These are phyloP conservation scores for Sesia apiformis DNA, from an alignment of 2,888 invertebrate genomes.

Conservation along the genomic window DNA sequence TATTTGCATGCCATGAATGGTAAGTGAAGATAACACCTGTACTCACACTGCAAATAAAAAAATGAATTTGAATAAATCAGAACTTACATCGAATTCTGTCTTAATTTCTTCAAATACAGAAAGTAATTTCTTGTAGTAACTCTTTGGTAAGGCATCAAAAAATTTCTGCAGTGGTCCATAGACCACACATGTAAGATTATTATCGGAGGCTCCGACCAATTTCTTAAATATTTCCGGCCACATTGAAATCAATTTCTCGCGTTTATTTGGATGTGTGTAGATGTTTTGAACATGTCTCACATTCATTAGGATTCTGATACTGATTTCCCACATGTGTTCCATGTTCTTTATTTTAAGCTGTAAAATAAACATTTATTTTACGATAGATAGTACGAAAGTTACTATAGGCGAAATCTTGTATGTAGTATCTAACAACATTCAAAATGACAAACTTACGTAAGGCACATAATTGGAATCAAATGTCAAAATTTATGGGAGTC, in stretches of 20 bases:
- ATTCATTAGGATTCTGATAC: slow-evolving; percentile 72
- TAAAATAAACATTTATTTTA: slow-evolving; percentile 1
- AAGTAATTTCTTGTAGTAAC: slow-evolving; percentile 67
- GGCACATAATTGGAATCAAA: too few species aligned
- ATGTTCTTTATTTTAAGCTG: slow-evolving; percentile 78
- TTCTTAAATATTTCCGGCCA: slow-evolving; percentile 79
- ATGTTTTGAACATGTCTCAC: slow-evolving; percentile 78
- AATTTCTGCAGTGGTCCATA: slow-evolving; percentile 78
- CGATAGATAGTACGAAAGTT: too few species aligned
- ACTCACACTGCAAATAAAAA: too few species aligned
- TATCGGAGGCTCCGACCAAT: slow-evolving; percentile 75
- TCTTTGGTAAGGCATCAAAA: slow-evolving; percentile 72
- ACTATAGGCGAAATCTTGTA: too few species aligned
- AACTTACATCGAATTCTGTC: slow-evolving; percentile 72
- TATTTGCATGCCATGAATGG: too few species aligned
- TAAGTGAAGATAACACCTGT: too few species aligned
- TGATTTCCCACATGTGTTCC: slow-evolving; percentile 78
- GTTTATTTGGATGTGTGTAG: slow-evolving; percentile 77
- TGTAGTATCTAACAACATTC: too few species aligned
- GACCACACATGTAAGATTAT: slow-evolving; percentile 78
- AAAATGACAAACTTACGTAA: too few species aligned
- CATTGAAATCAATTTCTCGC: slow-evolving; percentile 75
- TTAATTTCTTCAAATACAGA: slow-evolving; percentile 73
- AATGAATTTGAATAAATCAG: too few species aligned
- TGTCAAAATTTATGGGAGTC: too few species aligned